Base-by-base conservation (phyloP, 2,797 vertebrate genomes). In the Gobionotothen gibberifrons region DNA sequence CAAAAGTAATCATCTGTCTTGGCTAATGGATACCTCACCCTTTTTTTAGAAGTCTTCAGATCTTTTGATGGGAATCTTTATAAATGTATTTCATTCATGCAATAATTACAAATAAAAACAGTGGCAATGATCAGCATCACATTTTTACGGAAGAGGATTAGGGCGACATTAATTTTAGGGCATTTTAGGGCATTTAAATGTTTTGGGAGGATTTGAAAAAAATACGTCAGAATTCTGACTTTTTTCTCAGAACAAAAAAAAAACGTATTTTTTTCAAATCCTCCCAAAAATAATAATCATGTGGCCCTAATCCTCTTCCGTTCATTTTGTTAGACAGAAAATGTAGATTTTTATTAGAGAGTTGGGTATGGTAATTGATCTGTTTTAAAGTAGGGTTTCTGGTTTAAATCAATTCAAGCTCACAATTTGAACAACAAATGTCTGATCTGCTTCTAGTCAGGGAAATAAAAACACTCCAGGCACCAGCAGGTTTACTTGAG, bases 1-100 rank as follows among this genome's bases (percentile, higher is more conserved):
- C 78, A 89, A 90, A 89, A 85, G 87, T 82, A 85, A 81, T 84
- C 79, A 62, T 76, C 11, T 79, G 77, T 85, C 79, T 76, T 72
- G 73, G 71, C 69, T 60, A 72, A 64, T 60, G 73, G 79, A 88
- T 44, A 77, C 69, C 64, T 53, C 46, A 21, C 65, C 79, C 26
- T 2, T 66, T 84, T 29, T 80, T 69, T 61, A 49, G 49, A 79
- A 48, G 63, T 44, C 21, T 65, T 32, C 52, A n/a, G 29, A 74
- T 65, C 47, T 68, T 61, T 51, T 51, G 46, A 40, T 44, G 21
- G 26, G 43, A 17, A 42, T 72, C 56, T 72, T 44, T 59, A 72
- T 60, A 9, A 66, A 64, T 62, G 48, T 58, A 22, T 57, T 15
- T 58, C 17, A 60, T 39, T 40, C 55, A 57, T 6, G 69, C 36